Evolutionary conservation across 1,140 invertebrate genomes (phyloP).

Genomic region (Subanguina moxae): DNA sequence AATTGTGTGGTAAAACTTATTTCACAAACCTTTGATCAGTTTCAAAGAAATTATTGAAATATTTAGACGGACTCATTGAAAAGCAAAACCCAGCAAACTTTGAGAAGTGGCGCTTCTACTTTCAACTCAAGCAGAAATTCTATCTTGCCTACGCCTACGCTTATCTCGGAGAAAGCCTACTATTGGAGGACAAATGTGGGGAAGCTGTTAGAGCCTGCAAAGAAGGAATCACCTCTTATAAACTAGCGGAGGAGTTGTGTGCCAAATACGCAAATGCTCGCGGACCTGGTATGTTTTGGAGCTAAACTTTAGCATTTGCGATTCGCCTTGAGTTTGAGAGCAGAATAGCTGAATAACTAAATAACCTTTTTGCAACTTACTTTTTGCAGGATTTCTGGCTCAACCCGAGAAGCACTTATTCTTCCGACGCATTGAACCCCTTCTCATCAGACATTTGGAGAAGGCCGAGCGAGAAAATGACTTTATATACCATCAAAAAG

Average conservation of each 20-base stretch:
- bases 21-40: background rate
- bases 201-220: conserved; percentile 69
- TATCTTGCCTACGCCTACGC: conserved; percentile 70
- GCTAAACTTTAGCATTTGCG: conserved; percentile 15
- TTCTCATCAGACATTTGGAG: conserved; percentile 67
- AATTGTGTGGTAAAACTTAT: conserved; percentile 62
- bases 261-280: conserved; percentile 67
- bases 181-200: conserved; percentile 71
- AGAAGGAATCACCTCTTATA: conserved; percentile 66
- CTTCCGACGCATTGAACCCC: conserved; percentile 67
- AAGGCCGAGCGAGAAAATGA: conserved; percentile 73
- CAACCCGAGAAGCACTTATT: conserved; percentile 69
- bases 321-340: background rate
- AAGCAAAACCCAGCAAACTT: conserved; percentile 65
- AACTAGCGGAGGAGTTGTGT: conserved; percentile 64
- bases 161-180: conserved; percentile 67
- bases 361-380: too few relatives aligned
- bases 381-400: conserved; percentile 61
- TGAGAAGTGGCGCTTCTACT: conserved; percentile 70
- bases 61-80: conserved; percentile 64
- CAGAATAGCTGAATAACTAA: too few relatives aligned
- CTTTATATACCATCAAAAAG: conserved; percentile 71
- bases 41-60: background rate
- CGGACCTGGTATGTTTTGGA: conserved; percentile 64
- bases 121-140: conserved; percentile 68